Conservation (phyloP, 2,113 vertebrate genomes). For the Phyllostomus discolor region DNA sequence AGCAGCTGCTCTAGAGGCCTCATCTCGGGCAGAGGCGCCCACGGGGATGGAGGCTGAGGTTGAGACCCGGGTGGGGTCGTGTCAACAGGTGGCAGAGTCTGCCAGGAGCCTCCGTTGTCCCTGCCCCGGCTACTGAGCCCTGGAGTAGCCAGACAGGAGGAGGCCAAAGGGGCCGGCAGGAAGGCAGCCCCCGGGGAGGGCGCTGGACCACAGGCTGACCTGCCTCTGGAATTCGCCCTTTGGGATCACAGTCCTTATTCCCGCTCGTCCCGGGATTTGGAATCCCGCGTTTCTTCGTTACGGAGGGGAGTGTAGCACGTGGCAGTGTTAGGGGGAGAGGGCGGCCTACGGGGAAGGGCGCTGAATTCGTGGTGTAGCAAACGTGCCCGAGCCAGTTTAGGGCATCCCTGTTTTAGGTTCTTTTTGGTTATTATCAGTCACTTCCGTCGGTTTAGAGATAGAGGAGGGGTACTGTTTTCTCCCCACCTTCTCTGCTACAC, state of each 20-base stretch:
- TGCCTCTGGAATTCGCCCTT: background rate
- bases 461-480: background rate
- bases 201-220: no score
- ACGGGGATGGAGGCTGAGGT: conserved; percentile 65
- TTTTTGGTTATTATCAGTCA: background rate
- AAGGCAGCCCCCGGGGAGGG: no score
- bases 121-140: background rate
- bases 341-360: background rate
- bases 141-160: no score
- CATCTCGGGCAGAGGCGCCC: conserved; percentile 60
- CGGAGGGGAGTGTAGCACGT: background rate
- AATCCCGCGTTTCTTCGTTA: background rate
- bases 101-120: no score
- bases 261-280: background rate
- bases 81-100: background rate
- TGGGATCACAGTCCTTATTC: background rate
- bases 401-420: background rate
- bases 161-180: no score
- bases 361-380: background rate
- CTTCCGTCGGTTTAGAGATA: background rate
- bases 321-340: accelerated
- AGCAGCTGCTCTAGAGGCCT: background rate
- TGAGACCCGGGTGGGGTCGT: background rate
- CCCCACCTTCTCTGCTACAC: background rate
- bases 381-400: background rate